Conservation (phyloP, 1,140 invertebrate species). For the Babylonia areolata region DNA sequence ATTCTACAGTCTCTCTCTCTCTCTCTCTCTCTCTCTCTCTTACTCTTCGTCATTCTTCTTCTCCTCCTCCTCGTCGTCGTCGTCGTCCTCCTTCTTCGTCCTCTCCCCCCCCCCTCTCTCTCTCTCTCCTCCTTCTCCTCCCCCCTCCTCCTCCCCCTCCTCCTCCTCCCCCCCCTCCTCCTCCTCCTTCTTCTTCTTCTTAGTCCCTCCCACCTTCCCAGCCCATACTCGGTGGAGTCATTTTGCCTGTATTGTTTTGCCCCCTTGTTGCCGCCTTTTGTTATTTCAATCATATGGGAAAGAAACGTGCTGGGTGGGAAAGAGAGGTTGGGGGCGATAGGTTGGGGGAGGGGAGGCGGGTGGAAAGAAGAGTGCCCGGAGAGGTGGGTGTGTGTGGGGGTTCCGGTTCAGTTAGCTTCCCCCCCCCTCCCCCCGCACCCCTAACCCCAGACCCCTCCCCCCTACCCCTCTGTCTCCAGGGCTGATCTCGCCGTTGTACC, state of each 20-base stretch:
- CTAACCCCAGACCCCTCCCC: too few species aligned
- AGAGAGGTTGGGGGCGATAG: too few species aligned
- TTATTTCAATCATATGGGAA: not conserved
- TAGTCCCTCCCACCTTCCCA: not conserved
- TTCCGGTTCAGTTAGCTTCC: slow-evolving; percentile 3
- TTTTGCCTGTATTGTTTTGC: not conserved
- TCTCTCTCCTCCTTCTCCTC: not conserved
- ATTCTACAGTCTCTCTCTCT: too few species aligned
- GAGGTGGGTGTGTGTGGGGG: too few species aligned
- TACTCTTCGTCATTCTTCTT: too few species aligned
- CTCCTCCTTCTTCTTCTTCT: not conserved
- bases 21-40: too few species aligned
- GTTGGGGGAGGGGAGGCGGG: too few species aligned
- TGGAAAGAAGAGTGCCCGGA: too few species aligned
- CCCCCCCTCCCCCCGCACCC: not conserved
- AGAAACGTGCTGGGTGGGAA: slow-evolving; percentile 4
- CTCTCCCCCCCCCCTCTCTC: not conserved
- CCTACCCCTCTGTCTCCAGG: too few species aligned
- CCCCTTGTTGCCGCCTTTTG: not conserved
- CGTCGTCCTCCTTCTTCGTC: too few species aligned
- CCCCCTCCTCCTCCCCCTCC: not conserved
- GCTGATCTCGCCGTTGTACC: too few species aligned
- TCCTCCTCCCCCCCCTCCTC: not conserved
- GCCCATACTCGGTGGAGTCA: not conserved
- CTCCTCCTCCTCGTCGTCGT: too few species aligned